Evolutionary conservation across 2,113 vertebrate species (phyloP).

Genomic region (Pithys albifrons): DNA sequence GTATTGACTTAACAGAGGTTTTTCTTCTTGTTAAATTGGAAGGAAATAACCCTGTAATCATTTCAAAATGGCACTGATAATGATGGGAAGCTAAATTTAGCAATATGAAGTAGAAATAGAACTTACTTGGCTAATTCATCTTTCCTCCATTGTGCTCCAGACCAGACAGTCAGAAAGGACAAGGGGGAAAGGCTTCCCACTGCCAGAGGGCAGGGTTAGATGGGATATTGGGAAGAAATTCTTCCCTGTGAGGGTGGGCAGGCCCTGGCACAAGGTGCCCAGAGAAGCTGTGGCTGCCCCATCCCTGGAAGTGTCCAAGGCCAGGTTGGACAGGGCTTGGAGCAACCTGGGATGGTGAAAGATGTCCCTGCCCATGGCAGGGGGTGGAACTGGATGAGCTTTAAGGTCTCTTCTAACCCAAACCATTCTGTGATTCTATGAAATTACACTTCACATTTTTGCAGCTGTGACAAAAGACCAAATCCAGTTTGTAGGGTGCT

Average conservation of each 20-base stretch:
- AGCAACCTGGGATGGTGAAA: fast-evolving
- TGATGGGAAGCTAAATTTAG: background rate
- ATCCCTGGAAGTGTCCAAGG: background rate
- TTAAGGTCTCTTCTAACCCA: background rate
- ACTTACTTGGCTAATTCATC: background rate
- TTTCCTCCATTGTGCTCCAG: background rate
- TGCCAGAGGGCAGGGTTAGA: background rate
- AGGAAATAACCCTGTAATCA: background rate
- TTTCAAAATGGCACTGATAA: background rate
- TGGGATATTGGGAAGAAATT: background rate
- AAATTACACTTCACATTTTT: background rate
- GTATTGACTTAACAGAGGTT: background rate
- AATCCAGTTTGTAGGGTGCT: background rate
- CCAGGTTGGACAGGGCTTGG: fast-evolving
- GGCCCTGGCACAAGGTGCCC: background rate
- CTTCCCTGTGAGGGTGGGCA: fast-evolving
- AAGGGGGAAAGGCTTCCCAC: background rate
- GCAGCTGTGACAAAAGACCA: background rate
- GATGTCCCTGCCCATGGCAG: background rate
- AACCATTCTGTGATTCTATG: background rate
- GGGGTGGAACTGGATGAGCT: fast-evolving
- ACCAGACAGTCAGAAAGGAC: background rate
- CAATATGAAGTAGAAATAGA: background rate
- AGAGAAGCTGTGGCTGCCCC: background rate
- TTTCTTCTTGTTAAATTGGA: background rate